phyloP scores from a whole-genome alignment of 1,140 invertebrate species.

The Holcopasites calliopsidis region DNA sequence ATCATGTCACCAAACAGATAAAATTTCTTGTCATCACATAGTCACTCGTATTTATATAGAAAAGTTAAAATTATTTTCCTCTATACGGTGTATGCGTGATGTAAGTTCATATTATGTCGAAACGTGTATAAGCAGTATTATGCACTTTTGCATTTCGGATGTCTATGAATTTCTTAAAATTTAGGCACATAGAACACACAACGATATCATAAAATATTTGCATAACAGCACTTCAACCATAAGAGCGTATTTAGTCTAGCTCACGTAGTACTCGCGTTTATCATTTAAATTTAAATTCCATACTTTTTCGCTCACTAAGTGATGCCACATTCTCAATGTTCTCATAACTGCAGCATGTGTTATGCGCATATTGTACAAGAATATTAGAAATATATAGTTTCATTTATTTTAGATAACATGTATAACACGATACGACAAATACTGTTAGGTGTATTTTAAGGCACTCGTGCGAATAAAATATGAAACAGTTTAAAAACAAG shows the following conservation, averaged over 20 bases:
- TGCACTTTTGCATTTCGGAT: constrained; percentile 37
- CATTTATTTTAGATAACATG: constrained; percentile 50
- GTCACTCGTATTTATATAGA: constrained; percentile 46
- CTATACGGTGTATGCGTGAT: constrained; percentile 54
- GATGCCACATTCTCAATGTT: constrained; percentile 12
- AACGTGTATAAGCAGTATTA: constrained; percentile 47
- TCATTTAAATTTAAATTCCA: too few species aligned
- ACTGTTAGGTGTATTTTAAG: constrained; percentile 72
- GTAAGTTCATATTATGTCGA: constrained; percentile 42
- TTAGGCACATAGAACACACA: constrained; percentile 71
- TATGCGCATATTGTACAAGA: constrained; percentile 51
- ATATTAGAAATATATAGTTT: constrained; percentile 50
- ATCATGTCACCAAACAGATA: constrained; percentile 7
- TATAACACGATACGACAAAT: constrained; percentile 66
- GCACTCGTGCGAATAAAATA: constrained; percentile 72
- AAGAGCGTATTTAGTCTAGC: constrained; percentile 34
- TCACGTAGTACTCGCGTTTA: too few species aligned
- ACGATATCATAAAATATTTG: constrained; percentile 54
- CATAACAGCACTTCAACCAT: constrained; percentile 51
- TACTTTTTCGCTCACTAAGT: constrained; percentile 13
- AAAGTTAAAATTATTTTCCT: constrained; percentile 32
- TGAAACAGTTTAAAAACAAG: constrained; percentile 61
- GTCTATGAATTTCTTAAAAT: constrained; percentile 55
- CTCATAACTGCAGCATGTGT: constrained; percentile 50
- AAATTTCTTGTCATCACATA: constrained; percentile 29